Evolutionary conservation across 2,888 invertebrate species (phyloP).

Genomic region (Dryococelus australis): DNA sequence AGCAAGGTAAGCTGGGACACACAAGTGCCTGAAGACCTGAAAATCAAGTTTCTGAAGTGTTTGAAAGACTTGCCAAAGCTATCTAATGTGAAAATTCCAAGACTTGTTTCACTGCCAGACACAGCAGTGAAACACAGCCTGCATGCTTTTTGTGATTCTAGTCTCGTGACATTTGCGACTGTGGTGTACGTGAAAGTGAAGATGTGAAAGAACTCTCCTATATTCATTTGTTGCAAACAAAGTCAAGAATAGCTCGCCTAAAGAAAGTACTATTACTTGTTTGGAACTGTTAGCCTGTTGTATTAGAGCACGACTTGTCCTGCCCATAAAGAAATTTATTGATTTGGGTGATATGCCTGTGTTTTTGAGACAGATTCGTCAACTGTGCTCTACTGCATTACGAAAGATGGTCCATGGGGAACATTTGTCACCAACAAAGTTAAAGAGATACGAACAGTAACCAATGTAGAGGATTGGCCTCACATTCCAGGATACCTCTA

Average conservation of each 20-base stretch:
- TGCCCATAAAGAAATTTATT: neutral
- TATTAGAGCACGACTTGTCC: constrained; percentile 30
- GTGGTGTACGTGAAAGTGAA: constrained; percentile 42
- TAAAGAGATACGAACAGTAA: no score
- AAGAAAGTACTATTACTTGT: constrained; percentile 43
- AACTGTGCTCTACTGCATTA: constrained; percentile 46
- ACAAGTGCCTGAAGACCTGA: no score
- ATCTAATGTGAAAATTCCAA: constrained; percentile 10
- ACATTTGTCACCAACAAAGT: no score
- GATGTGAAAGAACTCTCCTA: constrained; percentile 6
- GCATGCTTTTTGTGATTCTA: neutral
- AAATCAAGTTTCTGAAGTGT: neutral
- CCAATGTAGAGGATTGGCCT: constrained; percentile 44
- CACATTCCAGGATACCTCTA: constrained; percentile 47
- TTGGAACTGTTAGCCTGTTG: constrained; percentile 47
- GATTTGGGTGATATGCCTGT: constrained; percentile 24
- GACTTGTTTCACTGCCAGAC: neutral
- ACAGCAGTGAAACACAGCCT: no score
- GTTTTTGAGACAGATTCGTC: constrained; percentile 44
- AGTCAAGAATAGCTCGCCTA: constrained; percentile 45
- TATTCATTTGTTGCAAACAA: constrained; percentile 40
- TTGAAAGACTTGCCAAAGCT: neutral
- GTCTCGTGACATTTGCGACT: constrained; percentile 29
- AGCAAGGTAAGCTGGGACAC: constrained; percentile 23
- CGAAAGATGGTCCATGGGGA: constrained; percentile 43